phyloP scores from a whole-genome alignment of 2,113 vertebrate species.

The Girardinichthys multiradiatus region DNA sequence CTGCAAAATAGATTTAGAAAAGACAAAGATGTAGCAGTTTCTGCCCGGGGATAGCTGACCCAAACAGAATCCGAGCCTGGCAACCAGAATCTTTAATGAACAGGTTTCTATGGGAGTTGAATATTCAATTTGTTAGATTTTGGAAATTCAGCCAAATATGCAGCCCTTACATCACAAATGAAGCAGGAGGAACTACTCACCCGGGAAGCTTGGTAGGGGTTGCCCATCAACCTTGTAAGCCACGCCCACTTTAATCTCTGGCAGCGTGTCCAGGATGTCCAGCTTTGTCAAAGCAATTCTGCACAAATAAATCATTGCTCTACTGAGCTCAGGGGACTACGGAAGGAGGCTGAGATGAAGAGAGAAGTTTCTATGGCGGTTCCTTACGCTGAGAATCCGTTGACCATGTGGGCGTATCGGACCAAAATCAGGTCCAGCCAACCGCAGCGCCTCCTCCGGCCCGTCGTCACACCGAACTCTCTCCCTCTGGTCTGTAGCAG shows the following conservation, averaged over 20 bases:
- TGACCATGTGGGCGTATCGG: slow-evolving; percentile 87
- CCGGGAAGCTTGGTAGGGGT: slow-evolving; percentile 81
- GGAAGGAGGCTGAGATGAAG: too few species aligned
- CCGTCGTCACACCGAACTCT: slow-evolving; percentile 85
- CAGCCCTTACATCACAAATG: neutral
- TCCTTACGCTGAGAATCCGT: slow-evolving; percentile 85
- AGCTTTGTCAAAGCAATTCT: slow-evolving; percentile 84
- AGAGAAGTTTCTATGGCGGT: neutral
- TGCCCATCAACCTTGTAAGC: slow-evolving; percentile 78
- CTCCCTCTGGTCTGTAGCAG: slow-evolving; percentile 79
- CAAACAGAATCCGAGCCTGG: neutral
- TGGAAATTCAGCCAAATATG: neutral
- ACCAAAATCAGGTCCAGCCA: slow-evolving; percentile 86
- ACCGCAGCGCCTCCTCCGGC: slow-evolving; percentile 89
- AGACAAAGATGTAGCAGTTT: neutral
- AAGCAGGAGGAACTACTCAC: slow-evolving; percentile 49
- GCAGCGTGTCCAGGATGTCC: slow-evolving; percentile 82
- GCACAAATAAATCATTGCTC: neutral
- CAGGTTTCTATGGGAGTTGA: neutral
- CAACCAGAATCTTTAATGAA: neutral
- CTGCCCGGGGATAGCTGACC: neutral
- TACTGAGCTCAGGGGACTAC: neutral
- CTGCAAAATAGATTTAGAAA: slow-evolving; percentile 1
- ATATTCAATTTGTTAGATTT: neutral
- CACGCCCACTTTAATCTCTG: slow-evolving; percentile 84